Evolutionary conservation across 2,888 invertebrate species (phyloP), one percentile per base, ranked within the genome.

Genomic region (Ellobium chinense): DNA sequence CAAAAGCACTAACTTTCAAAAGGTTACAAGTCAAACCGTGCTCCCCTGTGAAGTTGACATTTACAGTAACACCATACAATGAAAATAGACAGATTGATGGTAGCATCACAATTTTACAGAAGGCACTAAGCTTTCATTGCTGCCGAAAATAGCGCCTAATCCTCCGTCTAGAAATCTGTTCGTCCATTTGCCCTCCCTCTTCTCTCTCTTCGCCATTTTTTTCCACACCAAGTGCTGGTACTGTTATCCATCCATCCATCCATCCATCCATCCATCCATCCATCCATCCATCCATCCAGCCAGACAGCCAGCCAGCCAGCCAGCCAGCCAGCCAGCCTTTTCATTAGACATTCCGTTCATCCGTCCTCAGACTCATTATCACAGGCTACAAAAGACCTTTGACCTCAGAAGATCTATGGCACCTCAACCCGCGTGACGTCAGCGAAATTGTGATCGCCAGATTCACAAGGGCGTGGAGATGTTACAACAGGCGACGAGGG

Each of bases 341-440:
- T 9, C 18, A 7, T 12, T 21, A 3, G 1, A 14, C 24, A 36
- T 14, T 14, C 2, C 34, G 14, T 34, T n/a, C 60, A 18, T 36
- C 29, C 37, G n/a, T 60, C 36, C 68, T 31, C 82, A 89, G 88
- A 18, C 62, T 92, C 82, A 85, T 89, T 24, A 54, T 87, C 14
- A 65, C 68, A 5, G 92, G 92, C 1, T 92, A 87, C 84, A 86
- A 84, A 70, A 87, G 87, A 80, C 83, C 89, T 0, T 78, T 92
- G 73, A 83, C 80, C 4, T 83, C 84, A 9, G 68, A 78, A 14
- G 91, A 92, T 63, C 79, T 92, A n/a, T 92, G 90, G 89, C 83
- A 82, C 18, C 81, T 91, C 12, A 87, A 91, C 78, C 88, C 87
- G 9, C 77, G 88, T 18, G 91, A 90, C 74, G 27, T 58, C 9